Base-by-base conservation (phyloP, 2,797 vertebrate species). In the Micropoecilia bifurca region DNA sequence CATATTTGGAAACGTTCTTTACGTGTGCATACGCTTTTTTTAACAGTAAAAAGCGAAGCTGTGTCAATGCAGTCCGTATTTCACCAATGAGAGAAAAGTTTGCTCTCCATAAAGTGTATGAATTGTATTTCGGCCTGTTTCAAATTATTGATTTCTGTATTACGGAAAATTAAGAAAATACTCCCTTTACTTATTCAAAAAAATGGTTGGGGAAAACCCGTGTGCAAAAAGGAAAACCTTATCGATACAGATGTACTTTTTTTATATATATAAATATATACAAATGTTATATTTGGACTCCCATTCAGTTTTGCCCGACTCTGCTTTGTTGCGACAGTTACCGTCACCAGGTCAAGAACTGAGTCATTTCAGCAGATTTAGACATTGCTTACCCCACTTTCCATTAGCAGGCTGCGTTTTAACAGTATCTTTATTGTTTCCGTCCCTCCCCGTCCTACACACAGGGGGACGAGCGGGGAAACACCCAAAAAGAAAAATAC, bases 401-500 rank as follows among this genome's bases (percentile, higher is more conserved):
- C 86, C 78, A 13, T 53, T 18, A 3, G 63, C 33, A 28, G 41
- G 5, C 3, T 77, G 14, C 73, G 25, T 77, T 76, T 79, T 43
- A 85, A 61, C 55, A 30, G 50, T 45, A 76, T 80, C 53, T 53
- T 57, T 75, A 76, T 6, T 61, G 74, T 87, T 86, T 75, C 2
- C 63, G 50, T 53, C 48, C n/a, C 71, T 72, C 55, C 2, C 68
- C 69, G 20, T 80, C 80, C 55, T 61, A 72, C 68, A 80, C 33
- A 80, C 41, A 73, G 13, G 39, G 80, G 82, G 50, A 80, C 63
- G 72, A 88, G 77, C 66, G 13, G 68, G 80, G 78, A 47, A 73
- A 84, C 89, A 69, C 91, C 90, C 88, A 59, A 72, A 46, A 20
- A 59, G 69, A 46, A 20, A 20, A 78, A 71, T 66, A 68, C 79